A percentile compares a stretch with the other conserved stretches of the same genome.
Conservation (phyloP, 2,113 vertebrate genomes). For the Struthidea cinerea region DNA sequence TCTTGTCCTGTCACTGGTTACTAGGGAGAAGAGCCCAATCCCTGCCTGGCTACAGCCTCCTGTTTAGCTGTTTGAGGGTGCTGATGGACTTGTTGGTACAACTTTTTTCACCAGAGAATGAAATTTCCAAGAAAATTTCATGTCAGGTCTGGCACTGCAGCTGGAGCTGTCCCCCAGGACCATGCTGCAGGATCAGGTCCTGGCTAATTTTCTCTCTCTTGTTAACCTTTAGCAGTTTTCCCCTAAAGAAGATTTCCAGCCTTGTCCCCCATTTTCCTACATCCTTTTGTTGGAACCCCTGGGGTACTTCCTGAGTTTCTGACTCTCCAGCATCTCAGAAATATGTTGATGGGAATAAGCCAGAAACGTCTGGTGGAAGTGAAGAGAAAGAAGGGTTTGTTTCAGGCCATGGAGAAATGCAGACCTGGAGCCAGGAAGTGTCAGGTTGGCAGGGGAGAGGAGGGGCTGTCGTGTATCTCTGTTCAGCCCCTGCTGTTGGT, state of each 20-base stretch:
- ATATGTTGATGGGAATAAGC: background rate
- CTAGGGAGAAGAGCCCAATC: background rate
- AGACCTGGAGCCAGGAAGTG: background rate
- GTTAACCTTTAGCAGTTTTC: background rate
- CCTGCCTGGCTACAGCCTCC: background rate
- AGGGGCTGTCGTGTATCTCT: background rate
- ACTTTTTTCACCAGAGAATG: background rate
- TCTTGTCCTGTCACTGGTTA: background rate
- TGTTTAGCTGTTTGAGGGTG: background rate
- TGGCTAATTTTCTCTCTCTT: background rate
- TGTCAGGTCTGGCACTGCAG: background rate
- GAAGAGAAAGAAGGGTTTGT: background rate
- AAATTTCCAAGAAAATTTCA: background rate
- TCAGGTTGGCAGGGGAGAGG: background rate
- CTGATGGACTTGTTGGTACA: background rate
- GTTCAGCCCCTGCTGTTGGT: background rate
- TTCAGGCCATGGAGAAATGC: background rate
- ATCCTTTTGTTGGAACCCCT: background rate
- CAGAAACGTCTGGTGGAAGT: background rate
- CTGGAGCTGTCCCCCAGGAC: background rate
- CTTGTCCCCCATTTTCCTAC: background rate
- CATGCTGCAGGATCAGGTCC: fast-evolving
- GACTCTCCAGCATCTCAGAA: background rate
- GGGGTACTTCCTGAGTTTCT: background rate
- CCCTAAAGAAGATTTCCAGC: background rate